These are phyloP conservation scores for Falco columbarius DNA, from an alignment of 2,797 vertebrate genomes.

Conservation along the genomic window DNA sequence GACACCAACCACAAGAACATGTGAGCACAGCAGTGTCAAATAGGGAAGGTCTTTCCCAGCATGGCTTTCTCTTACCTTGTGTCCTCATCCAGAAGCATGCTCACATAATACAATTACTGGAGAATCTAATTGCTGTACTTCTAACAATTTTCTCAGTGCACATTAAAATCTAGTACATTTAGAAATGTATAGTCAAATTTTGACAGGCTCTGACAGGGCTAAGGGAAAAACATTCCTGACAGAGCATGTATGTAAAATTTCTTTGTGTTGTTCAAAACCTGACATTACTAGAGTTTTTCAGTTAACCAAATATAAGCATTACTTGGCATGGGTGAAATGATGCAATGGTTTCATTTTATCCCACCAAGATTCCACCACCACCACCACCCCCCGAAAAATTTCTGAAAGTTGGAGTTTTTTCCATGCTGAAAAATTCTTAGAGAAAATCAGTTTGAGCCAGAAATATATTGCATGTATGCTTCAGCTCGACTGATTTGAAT, in stretches of 20 bases:
- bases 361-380: neutral
- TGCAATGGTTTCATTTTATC: neutral
- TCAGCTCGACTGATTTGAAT: neutral
- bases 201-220: neutral
- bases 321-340: neutral
- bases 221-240: neutral
- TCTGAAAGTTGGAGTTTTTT: neutral
- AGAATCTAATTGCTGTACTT: neutral
- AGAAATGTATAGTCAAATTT: neutral
- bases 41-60: neutral
- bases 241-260: neutral
- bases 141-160: neutral
- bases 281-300: neutral
- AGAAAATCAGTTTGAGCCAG: neutral
- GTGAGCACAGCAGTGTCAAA: neutral
- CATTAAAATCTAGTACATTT: neutral
- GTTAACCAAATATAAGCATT: neutral
- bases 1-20: neutral
- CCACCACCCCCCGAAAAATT: neutral
- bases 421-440: neutral
- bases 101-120: neutral
- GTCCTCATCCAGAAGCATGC: neutral
- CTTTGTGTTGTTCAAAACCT: neutral
- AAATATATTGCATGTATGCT: neutral
- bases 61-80: neutral